Conservation (phyloP, 2,113 vertebrate genomes). For the Mesoclemmys tuberculata region DNA sequence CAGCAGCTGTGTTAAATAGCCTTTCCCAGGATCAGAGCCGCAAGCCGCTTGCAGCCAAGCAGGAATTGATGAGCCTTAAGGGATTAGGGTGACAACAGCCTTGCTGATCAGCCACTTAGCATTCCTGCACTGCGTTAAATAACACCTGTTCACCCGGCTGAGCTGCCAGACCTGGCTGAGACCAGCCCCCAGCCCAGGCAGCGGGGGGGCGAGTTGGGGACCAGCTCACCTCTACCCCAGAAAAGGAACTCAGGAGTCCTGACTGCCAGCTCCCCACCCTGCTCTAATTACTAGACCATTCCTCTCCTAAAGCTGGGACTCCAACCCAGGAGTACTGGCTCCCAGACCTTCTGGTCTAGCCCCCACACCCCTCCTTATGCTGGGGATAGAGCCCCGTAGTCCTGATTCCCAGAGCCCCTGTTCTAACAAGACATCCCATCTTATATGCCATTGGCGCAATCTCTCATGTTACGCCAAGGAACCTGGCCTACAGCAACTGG, state of each 20-base stretch:
- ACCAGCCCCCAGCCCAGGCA: neutral
- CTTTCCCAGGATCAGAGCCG: neutral
- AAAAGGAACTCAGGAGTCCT: neutral
- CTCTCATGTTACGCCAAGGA: neutral
- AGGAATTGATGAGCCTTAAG: neutral
- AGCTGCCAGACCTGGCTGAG: neutral
- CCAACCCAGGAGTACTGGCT: too few species aligned
- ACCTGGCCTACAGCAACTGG: neutral
- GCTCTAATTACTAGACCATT: too few species aligned
- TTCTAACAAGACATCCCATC: too few species aligned
- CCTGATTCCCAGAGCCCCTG: too few species aligned
- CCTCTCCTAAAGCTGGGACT: neutral
- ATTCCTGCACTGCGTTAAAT: neutral
- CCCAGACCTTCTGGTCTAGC: too few species aligned
- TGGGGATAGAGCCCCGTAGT: too few species aligned
- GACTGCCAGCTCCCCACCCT: neutral
- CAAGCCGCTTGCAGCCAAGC: neutral
- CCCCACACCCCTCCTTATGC: too few species aligned
- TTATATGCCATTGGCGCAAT: neutral
- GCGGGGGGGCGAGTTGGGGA: neutral
- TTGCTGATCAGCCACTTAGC: neutral
- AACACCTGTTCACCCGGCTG: neutral
- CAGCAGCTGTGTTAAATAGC: constrained; percentile 2
- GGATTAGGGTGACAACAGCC: neutral
- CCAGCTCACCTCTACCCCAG: neutral